Percentiles rank a stretch among this genome's conserved stretches.
Evolutionary conservation across 2,113 vertebrate species (phyloP).

Genomic region (Ornithorhynchus anatinus): DNA sequence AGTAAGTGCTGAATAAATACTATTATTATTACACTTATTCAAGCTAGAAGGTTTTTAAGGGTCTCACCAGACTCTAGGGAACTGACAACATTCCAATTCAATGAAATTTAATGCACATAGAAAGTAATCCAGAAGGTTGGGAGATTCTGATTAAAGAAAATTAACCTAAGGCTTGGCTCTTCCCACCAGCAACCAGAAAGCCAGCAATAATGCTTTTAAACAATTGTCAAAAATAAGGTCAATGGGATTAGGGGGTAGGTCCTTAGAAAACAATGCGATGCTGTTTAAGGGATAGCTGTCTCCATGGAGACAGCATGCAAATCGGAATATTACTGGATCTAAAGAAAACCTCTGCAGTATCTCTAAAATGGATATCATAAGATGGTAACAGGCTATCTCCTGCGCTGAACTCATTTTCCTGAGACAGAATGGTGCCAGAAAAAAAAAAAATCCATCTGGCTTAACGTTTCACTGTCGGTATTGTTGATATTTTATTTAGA

Average conservation of each 20-base stretch:
- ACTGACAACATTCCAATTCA: no score
- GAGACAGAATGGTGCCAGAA: background rate
- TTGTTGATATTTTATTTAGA: background rate
- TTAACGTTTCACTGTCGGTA: background rate
- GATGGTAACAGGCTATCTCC: background rate
- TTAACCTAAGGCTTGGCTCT: background rate
- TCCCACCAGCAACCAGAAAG: background rate
- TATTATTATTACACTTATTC: no score
- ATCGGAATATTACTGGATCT: background rate
- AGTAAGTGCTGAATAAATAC: no score
- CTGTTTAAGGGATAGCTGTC: background rate
- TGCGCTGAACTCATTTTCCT: background rate
- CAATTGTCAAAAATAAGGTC: background rate
- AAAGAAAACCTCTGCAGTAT: background rate
- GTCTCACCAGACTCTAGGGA: no score
- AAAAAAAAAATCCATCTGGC: background rate
- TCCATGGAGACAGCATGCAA: background rate
- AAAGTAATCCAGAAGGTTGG: no score
- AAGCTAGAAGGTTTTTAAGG: no score
- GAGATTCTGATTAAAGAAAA: background rate
- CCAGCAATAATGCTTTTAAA: background rate
- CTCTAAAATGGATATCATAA: background rate
- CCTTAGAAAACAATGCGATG: background rate
- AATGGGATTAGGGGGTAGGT: background rate
- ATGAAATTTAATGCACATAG: no score